A percentile compares a stretch with the other conserved stretches of the same genome.
These are phyloP conservation scores for Aphis gossypii DNA, from an alignment of 1,140 invertebrate genomes.

Conservation along the genomic window DNA sequence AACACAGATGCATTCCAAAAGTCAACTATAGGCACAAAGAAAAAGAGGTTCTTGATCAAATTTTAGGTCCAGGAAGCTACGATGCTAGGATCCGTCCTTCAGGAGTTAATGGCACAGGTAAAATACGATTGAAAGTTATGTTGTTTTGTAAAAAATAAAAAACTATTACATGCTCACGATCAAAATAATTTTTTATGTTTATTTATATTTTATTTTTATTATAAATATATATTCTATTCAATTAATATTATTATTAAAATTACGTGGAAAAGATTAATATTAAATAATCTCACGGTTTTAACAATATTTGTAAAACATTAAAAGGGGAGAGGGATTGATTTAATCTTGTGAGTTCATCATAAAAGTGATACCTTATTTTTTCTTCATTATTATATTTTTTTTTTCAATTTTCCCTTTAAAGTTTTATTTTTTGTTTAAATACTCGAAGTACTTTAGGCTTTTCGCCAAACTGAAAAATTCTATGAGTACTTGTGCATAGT, in stretches of 20 bases:
- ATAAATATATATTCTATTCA: not conserved
- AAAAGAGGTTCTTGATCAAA: conserved; percentile 91
- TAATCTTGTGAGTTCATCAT: not conserved
- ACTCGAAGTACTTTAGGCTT: conserved; percentile 25
- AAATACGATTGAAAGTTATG: conserved; percentile 63
- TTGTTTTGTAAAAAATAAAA: not conserved
- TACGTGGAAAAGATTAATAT: not conserved
- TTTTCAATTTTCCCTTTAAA: not conserved
- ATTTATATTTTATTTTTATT: not conserved
- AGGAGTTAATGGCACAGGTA: conserved; percentile 91
- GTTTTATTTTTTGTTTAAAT: conserved; percentile 37
- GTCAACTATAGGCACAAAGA: conserved; percentile 79
- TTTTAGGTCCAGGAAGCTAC: conserved; percentile 87
- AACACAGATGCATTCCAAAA: conserved; percentile 35
- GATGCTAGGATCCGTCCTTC: conserved; percentile 91
- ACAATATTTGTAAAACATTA: not conserved
- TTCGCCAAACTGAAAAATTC: not conserved
- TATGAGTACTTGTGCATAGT: conserved; percentile 4
- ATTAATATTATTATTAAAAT: not conserved
- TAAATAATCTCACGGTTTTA: not conserved
- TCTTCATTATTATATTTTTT: not conserved
- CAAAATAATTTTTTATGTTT: not conserved
- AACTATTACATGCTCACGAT: not conserved
- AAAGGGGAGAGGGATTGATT: not conserved
- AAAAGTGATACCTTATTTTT: not conserved